These are phyloP conservation scores for Laothoe populi DNA, from an alignment of 2,888 invertebrate species.

Conservation along the genomic window DNA sequence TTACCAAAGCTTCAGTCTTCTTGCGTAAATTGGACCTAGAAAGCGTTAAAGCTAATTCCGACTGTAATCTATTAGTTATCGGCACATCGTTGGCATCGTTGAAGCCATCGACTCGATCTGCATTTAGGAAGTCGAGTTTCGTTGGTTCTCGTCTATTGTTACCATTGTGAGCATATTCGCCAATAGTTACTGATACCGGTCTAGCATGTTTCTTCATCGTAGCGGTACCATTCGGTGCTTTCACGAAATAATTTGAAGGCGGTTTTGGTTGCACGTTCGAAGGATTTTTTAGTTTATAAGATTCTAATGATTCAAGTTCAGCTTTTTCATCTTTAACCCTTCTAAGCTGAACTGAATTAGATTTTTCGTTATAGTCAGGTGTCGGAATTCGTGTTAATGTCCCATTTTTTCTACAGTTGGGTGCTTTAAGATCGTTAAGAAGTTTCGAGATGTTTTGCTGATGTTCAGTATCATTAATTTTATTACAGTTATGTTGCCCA, in stretches of 20 bases:
- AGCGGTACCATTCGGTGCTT: conserved; percentile 81
- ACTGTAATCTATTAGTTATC: conserved; percentile 88
- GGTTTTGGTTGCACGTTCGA: conserved; percentile 86
- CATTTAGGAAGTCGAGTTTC: conserved; percentile 88
- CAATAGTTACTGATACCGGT: conserved; percentile 89
- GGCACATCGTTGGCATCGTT: conserved; percentile 70
- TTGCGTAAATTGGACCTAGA: conserved; percentile 91
- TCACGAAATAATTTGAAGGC: conserved; percentile 88
- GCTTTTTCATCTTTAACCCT: conserved; percentile 83
- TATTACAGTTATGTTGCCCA: conserved; percentile 64
- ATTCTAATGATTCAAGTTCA: conserved; percentile 91
- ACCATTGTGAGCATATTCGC: conserved; percentile 86
- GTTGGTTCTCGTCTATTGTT: conserved; percentile 86
- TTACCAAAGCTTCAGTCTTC: conserved; percentile 88
- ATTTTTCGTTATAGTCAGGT: conserved; percentile 72
- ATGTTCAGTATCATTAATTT: conserved; percentile 43
- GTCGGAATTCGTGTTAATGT: conserved; percentile 69
- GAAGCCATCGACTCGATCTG: conserved; percentile 71
- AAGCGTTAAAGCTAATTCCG: conserved; percentile 90
- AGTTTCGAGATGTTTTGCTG: conserved; percentile 45
- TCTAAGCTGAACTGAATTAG: conserved; percentile 52
- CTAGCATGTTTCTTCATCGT: conserved; percentile 84
- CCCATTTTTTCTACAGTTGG: conserved; percentile 65
- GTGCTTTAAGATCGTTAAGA: conserved; percentile 48
- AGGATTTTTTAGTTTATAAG: conserved; percentile 88